A percentile compares a stretch with the other conserved stretches of the same genome.
These are phyloP conservation scores for Stercorarius parasiticus DNA, from an alignment of 2,113 vertebrate genomes.

Conservation along the genomic window DNA sequence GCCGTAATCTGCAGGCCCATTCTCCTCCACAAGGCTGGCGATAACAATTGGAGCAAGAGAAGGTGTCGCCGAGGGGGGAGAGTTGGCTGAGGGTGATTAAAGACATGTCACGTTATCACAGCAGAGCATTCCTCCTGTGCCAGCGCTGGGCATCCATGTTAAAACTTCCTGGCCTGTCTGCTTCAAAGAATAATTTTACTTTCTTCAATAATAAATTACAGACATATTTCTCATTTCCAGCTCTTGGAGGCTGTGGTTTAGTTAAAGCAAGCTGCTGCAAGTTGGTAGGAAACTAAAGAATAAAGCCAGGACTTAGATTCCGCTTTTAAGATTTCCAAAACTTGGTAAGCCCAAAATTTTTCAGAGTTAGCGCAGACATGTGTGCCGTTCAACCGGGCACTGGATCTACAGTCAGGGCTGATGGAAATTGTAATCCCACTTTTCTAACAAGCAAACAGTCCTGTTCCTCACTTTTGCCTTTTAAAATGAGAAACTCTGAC, in stretches of 20 bases:
- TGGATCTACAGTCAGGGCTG: background rate
- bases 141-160: background rate
- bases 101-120: background rate
- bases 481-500: background rate
- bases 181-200: background rate
- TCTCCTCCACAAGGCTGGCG: background rate
- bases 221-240: background rate
- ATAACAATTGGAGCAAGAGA: background rate
- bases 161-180: background rate
- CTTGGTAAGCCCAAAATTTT: background rate
- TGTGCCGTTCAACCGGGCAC: background rate
- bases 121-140: background rate
- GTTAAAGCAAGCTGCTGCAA: background rate
- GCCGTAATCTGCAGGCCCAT: constrained; percentile 14
- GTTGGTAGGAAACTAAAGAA: background rate
- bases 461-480: background rate
- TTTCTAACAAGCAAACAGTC: background rate
- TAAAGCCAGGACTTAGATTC: background rate
- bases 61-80: background rate
- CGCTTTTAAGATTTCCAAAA: background rate
- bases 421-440: background rate
- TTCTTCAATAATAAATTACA: background rate
- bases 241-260: background rate
- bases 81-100: constrained; percentile 35
- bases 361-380: background rate